phyloP scores from a whole-genome alignment of 2,888 invertebrate species.

The Archips crataeganus region DNA sequence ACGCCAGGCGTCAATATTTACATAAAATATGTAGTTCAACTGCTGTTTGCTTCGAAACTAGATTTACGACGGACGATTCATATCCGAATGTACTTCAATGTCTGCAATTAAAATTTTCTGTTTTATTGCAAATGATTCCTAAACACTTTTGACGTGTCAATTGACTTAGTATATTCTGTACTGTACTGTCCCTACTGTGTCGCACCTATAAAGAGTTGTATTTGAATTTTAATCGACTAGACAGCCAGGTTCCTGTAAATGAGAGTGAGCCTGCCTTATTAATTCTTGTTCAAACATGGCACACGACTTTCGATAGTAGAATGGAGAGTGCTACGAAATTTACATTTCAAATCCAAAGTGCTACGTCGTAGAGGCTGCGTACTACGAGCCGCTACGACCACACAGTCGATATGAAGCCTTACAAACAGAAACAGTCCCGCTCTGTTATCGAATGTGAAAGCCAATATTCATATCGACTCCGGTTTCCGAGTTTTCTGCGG shows the following conservation, averaged over 20 bases:
- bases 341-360: conserved; percentile 22
- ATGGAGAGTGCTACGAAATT: conserved; percentile 6
- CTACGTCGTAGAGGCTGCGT: conserved; percentile 26
- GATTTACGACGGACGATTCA: too few species aligned
- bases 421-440: conserved; percentile 26
- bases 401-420: conserved; percentile 14
- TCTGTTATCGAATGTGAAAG: conserved; percentile 18
- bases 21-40: too few species aligned
- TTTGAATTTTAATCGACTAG: neutral
- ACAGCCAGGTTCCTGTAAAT: too few species aligned
- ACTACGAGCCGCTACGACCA: conserved; percentile 11
- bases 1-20: too few species aligned
- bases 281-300: neutral
- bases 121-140: too few species aligned
- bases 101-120: too few species aligned
- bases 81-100: too few species aligned
- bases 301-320: neutral
- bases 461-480: conserved; percentile 31
- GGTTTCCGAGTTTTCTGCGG: conserved; percentile 15
- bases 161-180: too few species aligned
- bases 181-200: neutral
- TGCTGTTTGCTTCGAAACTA: too few species aligned
- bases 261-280: neutral
- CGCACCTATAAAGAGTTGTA: neutral
- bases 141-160: too few species aligned